phyloP scores from a whole-genome alignment of 2,888 invertebrate genomes.

The Eupithecia inturbata region DNA sequence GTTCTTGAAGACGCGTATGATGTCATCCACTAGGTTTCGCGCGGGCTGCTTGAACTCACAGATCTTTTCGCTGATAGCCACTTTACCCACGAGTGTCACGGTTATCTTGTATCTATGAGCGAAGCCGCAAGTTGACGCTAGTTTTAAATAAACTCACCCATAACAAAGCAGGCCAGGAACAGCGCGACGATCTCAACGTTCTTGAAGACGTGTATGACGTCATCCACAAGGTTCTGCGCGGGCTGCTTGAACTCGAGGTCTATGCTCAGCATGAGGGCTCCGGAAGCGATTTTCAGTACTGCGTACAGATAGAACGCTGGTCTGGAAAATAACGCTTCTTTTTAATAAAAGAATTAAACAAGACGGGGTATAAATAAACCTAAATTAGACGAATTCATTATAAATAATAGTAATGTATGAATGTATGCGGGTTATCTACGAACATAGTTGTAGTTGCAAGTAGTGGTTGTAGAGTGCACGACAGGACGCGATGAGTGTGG shows the following conservation, averaged over 20 bases:
- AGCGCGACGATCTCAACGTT: slow-evolving; percentile 89
- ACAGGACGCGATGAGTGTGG: no score
- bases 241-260: slow-evolving; percentile 91
- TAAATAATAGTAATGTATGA: no score
- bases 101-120: no score
- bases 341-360: neutral
- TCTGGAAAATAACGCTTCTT: slow-evolving; percentile 69
- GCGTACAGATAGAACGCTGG: slow-evolving; percentile 92
- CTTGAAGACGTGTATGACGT: slow-evolving; percentile 87
- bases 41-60: slow-evolving; percentile 89
- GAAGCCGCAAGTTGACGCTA: no score
- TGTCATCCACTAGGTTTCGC: slow-evolving; percentile 87
- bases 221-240: slow-evolving; percentile 87
- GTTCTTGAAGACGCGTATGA: slow-evolving; percentile 87
- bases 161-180: slow-evolving; percentile 88
- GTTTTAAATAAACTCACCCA: slow-evolving; percentile 81
- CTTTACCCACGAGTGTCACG: no score
- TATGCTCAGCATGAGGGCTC: slow-evolving; percentile 87
- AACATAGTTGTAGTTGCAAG: no score
- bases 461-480: no score
- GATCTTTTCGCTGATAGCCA: no score
- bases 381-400: no score
- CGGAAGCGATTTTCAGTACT: slow-evolving; percentile 87
- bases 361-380: neutral
- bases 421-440: no score